Conservation (phyloP, 2,888 invertebrate genomes). For the Volucella zonaria region DNA sequence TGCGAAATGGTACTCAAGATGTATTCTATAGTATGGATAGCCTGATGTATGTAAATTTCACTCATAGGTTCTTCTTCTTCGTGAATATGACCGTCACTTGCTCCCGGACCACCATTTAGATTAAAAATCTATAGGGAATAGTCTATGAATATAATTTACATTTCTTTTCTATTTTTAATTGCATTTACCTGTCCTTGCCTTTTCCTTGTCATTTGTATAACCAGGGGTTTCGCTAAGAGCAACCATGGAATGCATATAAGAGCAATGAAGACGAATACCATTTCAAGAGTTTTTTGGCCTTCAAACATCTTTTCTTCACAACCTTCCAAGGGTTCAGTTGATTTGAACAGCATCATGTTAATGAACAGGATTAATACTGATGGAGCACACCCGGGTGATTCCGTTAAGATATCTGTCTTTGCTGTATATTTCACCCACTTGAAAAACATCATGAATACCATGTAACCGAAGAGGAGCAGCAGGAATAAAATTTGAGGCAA, state of each 20-base stretch:
- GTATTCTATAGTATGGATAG: constrained; percentile 98
- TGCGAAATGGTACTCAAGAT: constrained; percentile 97
- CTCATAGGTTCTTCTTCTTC: constrained; percentile 89
- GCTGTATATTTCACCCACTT: constrained; percentile 93
- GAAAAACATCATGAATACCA: constrained; percentile 95
- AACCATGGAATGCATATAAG: constrained; percentile 96
- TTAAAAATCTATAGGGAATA: too few relatives aligned
- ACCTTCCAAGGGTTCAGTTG: constrained; percentile 80
- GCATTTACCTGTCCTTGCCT: constrained; percentile 50
- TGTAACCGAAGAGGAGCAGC: constrained; percentile 93
- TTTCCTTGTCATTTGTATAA: constrained; percentile 83
- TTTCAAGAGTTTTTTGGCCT: constrained; percentile 89
- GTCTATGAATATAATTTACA: too few relatives aligned
- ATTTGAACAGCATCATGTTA: constrained; percentile 90
- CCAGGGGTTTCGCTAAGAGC: constrained; percentile 95
- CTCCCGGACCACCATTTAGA: constrained; percentile 76
- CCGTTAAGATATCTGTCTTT: constrained; percentile 78
- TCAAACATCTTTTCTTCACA: constrained; percentile 88
- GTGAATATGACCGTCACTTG: constrained; percentile 80
- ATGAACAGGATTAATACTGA: constrained; percentile 90
- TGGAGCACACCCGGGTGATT: constrained; percentile 86
- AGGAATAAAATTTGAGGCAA: constrained; percentile 96
- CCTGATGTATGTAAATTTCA: constrained; percentile 96
- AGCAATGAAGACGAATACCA: constrained; percentile 90
- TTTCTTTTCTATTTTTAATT: constrained; percentile 76